Evolutionary conservation across 2,888 invertebrate species (phyloP).

Genomic region (Morpho deidamia): DNA sequence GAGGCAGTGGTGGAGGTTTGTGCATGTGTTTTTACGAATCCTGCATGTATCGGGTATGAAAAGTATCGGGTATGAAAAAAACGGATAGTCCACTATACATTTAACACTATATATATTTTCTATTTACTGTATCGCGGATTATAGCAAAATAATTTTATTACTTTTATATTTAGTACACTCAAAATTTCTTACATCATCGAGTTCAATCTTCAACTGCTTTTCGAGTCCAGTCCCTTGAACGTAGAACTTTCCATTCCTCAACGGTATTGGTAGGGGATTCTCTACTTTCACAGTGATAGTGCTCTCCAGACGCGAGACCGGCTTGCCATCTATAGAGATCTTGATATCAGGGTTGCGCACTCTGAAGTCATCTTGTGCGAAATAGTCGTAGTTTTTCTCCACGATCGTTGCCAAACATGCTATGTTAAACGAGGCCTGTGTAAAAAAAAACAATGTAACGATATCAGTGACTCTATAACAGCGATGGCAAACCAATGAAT

Average conservation of each 20-base stretch:
- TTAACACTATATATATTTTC: too few relatives aligned
- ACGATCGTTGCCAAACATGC: slow-evolving; percentile 88
- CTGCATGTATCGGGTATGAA: too few relatives aligned
- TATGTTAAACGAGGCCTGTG: slow-evolving; percentile 86
- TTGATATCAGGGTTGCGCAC: slow-evolving; percentile 93
- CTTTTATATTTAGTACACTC: too few relatives aligned
- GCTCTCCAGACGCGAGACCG: slow-evolving; percentile 70
- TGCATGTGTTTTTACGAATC: too few relatives aligned
- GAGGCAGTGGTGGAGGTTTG: too few relatives aligned
- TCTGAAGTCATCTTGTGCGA: slow-evolving; percentile 93
- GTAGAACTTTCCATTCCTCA: slow-evolving; percentile 87
- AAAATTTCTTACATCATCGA: slow-evolving; percentile 74
- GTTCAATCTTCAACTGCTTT: slow-evolving; percentile 83
- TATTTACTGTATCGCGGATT: too few relatives aligned
- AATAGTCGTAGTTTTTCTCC: slow-evolving; percentile 91
- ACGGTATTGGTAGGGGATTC: slow-evolving; percentile 89
- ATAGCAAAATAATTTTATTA: too few relatives aligned
- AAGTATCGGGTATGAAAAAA: too few relatives aligned
- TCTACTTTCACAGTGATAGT: slow-evolving; percentile 82
- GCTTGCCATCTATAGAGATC: slow-evolving; percentile 80
- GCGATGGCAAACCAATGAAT: too few relatives aligned
- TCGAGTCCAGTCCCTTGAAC: slow-evolving; percentile 91
- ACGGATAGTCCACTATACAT: too few relatives aligned
- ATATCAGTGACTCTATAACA: neutral
- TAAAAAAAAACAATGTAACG: neutral